Evolutionary conservation across 2,113 vertebrate species (phyloP).

Genomic region (Gopherus evgoodei): DNA sequence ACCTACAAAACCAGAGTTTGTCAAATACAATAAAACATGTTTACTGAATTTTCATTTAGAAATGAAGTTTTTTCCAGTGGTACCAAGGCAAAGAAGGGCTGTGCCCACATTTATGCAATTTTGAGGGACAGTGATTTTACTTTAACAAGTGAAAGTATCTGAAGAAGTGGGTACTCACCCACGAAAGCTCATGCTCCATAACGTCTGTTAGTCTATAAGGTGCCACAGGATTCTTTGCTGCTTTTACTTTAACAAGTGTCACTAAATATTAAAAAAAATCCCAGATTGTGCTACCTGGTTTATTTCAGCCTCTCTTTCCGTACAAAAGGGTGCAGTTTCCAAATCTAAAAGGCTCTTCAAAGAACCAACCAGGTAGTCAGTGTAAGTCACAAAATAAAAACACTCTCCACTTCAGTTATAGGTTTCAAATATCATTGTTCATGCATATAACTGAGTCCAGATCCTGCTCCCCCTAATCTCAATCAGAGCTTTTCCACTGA

Average conservation of each 20-base stretch:
- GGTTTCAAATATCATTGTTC: not conserved
- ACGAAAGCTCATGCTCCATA: too few species aligned
- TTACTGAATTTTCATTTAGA: not conserved
- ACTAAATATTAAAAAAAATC: not conserved
- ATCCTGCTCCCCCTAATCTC: not conserved
- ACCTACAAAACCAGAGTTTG: not conserved
- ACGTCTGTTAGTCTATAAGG: too few species aligned
- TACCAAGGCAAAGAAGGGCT: not conserved
- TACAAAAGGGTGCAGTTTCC: not conserved
- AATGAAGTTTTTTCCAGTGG: not conserved
- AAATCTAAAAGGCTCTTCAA: not conserved
- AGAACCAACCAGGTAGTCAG: not conserved
- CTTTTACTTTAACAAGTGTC: too few species aligned
- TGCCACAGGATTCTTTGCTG: too few species aligned
- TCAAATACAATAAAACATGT: not conserved
- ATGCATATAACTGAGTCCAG: not conserved
- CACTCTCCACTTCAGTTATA: not conserved
- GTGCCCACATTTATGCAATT: not conserved
- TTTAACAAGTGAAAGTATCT: not conserved
- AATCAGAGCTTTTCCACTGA: not conserved
- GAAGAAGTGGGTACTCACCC: too few species aligned
- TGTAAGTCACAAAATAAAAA: not conserved
- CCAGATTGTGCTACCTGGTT: not conserved
- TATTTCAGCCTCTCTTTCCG: not conserved
- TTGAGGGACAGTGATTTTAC: not conserved